These are phyloP conservation scores for Sisyra terminalis DNA, from an alignment of 2,888 invertebrate species.

Conservation along the genomic window DNA sequence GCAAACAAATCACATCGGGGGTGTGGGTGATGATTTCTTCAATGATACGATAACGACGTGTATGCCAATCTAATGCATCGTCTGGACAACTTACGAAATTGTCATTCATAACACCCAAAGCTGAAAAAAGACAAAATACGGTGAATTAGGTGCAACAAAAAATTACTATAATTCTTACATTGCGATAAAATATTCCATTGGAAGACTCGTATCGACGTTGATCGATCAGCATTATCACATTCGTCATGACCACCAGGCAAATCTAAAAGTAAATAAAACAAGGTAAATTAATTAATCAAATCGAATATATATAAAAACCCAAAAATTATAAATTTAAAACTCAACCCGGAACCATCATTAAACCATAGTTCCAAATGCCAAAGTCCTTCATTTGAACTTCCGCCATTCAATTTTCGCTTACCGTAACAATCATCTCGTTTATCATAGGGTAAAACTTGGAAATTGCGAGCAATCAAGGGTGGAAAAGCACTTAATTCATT, in stretches of 20 bases:
- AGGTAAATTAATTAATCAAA: slow-evolving; percentile 2
- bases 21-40: slow-evolving; percentile 52
- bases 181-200: slow-evolving; percentile 60
- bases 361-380: too few relatives aligned
- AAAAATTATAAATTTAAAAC: slow-evolving; percentile 6
- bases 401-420: too few relatives aligned
- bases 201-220: slow-evolving; percentile 36
- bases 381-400: background rate
- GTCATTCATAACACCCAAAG: slow-evolving; percentile 51
- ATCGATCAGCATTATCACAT: slow-evolving; percentile 29
- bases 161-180: slow-evolving; percentile 29
- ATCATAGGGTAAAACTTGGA: background rate
- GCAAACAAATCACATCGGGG: slow-evolving; percentile 55
- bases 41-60: slow-evolving; percentile 44
- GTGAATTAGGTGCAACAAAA: background rate
- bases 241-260: slow-evolving; percentile 23
- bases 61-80: slow-evolving; percentile 51
- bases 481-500: slow-evolving; percentile 29
- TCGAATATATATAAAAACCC: slow-evolving; percentile 3
- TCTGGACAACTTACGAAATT: slow-evolving; percentile 54
- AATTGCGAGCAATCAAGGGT: slow-evolving; percentile 28
- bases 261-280: background rate
- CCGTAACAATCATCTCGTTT: too few relatives aligned
- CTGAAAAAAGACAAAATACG: slow-evolving; percentile 25
- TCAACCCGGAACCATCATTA: too few relatives aligned